Base-by-base conservation (phyloP, 2,888 invertebrate genomes). In the Spicauda simplicius region DNA sequence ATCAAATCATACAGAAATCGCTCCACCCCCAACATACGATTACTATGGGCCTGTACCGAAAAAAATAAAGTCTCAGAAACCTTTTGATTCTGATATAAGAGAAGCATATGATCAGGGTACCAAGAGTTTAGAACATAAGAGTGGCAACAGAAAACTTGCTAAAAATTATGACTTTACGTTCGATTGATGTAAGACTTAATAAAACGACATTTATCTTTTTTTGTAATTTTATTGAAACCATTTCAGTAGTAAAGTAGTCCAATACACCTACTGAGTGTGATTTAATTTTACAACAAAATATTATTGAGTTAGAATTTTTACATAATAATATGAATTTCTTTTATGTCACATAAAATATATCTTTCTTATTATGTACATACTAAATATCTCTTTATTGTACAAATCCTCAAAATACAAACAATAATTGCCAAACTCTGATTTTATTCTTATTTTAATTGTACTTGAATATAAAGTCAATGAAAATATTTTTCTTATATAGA, bases 1-100 rank as follows among this genome's bases (percentile, higher is more conserved):
- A 41, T 45, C 67, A 11, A 75, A 73, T 71, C 74, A 78, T 59
- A 69, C 85, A 19, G 95, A 95, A 85, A 93, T 96, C 72, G 94
- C 95, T 8, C 95, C 95, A 8, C 96, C 96, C 1, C 91, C 95
- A 0, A 94, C 94, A 1, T 95, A 94, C 76, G 95, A 96, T 33
- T 95, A 96, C 79, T 95, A 94, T 75, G 95, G 95, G 0, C 94
- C 94, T 10, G 76, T 81, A 37, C 74, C 86, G 6, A 92, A 91
- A 72, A 80, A 85, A 30, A 72, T 74, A 7, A 89, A 77, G 71
- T 69, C 79, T 45, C 75, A 84, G 57, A 87, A 83, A 72, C 91
- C 91, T n/a, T 92, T 92, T 70, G 76, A 83, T 37, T 91, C 87
- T 5, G 88, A 90, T 77, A 83, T 91, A 25, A 81, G 80, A 73